phyloP scores from a whole-genome alignment of 2,797 vertebrate genomes.

The Podarcis siculus region DNA sequence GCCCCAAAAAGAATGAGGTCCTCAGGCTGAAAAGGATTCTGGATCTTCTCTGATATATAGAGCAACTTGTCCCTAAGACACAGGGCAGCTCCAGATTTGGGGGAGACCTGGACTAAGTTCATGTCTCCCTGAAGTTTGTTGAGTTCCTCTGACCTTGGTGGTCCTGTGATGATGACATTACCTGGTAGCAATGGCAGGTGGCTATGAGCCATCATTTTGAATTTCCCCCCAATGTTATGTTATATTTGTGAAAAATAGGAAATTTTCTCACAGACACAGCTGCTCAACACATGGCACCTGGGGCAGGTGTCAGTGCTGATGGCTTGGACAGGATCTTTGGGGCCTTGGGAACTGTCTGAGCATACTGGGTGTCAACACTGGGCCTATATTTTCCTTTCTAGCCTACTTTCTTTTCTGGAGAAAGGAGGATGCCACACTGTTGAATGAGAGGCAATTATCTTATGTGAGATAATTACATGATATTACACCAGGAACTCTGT shows the following conservation, averaged over 20 bases:
- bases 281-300: no score
- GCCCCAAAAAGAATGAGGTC: no score
- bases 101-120: background rate
- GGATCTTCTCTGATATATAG: background rate
- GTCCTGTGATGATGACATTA: background rate
- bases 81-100: background rate
- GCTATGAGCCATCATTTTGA: background rate
- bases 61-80: background rate
- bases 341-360: background rate
- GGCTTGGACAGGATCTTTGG: no score
- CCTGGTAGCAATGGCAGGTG: background rate
- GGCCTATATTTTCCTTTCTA: no score
- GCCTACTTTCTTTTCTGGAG: background rate
- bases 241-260: background rate
- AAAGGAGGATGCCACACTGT: background rate
- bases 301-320: background rate
- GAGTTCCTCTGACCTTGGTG: no score
- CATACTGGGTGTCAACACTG: background rate
- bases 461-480: background rate
- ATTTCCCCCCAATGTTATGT: background rate
- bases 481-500: background rate
- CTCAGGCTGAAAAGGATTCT: background rate
- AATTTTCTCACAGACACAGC: background rate
- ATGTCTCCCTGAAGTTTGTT: background rate
- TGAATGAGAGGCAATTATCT: background rate